phyloP scores from a whole-genome alignment of 2,797 vertebrate species.

The Lithobates sylvaticus region DNA sequence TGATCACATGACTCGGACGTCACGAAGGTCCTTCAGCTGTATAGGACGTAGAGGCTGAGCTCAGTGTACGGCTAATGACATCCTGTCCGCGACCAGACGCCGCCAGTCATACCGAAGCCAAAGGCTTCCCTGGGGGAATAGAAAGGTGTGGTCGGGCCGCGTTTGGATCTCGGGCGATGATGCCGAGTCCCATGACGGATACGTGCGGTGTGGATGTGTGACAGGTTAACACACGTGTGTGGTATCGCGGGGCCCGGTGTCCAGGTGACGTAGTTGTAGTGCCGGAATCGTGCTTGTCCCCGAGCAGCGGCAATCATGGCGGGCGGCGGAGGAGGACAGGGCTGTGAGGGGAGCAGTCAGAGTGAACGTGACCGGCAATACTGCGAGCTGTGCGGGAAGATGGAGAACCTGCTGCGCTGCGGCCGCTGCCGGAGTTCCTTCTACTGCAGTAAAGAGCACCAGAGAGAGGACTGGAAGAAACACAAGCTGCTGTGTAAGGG shows the following conservation, averaged over 20 bases:
- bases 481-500: constrained; percentile 91
- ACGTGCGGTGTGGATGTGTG: not conserved
- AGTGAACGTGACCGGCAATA: constrained; percentile 84
- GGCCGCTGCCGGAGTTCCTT: constrained; percentile 92
- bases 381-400: constrained; percentile 95
- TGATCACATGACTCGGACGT: constrained; percentile 20
- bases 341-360: constrained; percentile 66
- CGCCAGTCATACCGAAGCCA: too few relatives aligned
- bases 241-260: too few relatives aligned
- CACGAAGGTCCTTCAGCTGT: not conserved
- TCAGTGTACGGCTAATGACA: not conserved
- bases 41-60: not conserved
- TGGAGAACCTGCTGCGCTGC: constrained; percentile 95
- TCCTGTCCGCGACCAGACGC: not conserved
- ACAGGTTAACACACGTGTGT: constrained; percentile 13
- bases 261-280: not conserved
- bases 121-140: too few relatives aligned
- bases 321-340: constrained; percentile 37
- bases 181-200: not conserved
- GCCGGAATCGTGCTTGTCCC: not conserved
- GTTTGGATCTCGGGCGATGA: not conserved
- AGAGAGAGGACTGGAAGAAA: constrained; percentile 94
- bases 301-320: constrained; percentile 41
- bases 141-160: not conserved
- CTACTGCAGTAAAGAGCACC: constrained; percentile 97